Conservation (phyloP, 2,113 vertebrate genomes). For the Hemiprocne comata region DNA sequence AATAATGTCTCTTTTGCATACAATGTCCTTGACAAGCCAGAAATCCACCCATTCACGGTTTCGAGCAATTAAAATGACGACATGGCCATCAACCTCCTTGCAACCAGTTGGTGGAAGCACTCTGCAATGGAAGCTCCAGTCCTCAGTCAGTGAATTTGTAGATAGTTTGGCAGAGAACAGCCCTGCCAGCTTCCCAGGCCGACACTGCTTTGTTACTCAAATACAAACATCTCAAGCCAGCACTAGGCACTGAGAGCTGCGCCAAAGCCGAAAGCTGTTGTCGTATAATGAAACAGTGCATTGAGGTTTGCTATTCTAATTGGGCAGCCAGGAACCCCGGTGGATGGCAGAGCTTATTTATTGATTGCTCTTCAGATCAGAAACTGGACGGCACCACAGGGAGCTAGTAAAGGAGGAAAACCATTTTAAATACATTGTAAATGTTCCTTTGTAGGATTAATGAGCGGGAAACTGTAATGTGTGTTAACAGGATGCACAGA, state of each 20-base stretch:
- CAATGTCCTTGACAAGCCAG: conserved; percentile 30
- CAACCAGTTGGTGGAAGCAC: neutral
- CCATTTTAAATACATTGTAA: conserved; percentile 53
- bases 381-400: conserved; percentile 49
- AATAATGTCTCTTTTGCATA: neutral
- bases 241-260: neutral
- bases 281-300: conserved; percentile 55
- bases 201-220: conserved; percentile 63
- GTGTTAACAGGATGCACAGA: neutral
- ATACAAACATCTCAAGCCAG: conserved; percentile 57
- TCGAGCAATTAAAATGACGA: neutral
- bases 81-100: neutral
- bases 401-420: conserved; percentile 37
- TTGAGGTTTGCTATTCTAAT: conserved; percentile 48
- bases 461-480: neutral
- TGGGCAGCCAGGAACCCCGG: conserved; percentile 63
- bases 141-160: neutral
- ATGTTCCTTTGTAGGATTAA: conserved; percentile 61
- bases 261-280: conserved; percentile 64
- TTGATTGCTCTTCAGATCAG: conserved; percentile 64
- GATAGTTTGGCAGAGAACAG: conserved; percentile 38
- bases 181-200: conserved; percentile 28
- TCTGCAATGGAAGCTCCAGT: neutral
- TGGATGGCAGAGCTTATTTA: conserved; percentile 50
- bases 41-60: neutral